These are phyloP conservation scores for Ambastaia sidthimunki DNA, from an alignment of 2,797 vertebrate species.

Conservation along the genomic window DNA sequence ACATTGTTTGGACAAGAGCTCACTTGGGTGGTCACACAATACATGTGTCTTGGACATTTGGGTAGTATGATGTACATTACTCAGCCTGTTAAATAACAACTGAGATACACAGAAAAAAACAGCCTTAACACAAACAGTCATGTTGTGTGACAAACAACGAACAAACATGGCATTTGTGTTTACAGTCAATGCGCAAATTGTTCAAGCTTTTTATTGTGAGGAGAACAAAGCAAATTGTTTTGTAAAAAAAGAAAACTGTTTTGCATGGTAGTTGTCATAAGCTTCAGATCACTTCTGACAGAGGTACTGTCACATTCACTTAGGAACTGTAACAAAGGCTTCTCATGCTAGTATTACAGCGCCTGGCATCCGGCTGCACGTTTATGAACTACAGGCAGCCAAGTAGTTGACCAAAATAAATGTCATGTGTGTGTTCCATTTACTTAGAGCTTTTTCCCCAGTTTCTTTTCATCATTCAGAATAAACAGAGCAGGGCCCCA, in stretches of 20 bases:
- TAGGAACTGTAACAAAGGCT: conserved; percentile 38
- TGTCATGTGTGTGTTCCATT: conserved; percentile 60
- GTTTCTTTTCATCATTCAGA: conserved; percentile 59
- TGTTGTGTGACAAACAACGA: background rate
- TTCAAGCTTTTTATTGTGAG: background rate
- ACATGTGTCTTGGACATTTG: background rate
- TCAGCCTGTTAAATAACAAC: background rate
- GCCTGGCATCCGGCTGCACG: conserved; percentile 43
- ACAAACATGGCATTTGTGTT: background rate
- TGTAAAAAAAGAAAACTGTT: background rate
- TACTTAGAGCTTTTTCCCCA: conserved; percentile 52
- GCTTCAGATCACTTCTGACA: conserved; percentile 28
- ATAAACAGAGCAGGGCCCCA: conserved; percentile 58
- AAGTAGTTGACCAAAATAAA: conserved; percentile 56
- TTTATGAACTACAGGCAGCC: conserved; percentile 53
- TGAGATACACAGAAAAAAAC: background rate
- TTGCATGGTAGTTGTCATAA: conserved; percentile 2
- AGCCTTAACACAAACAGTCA: background rate
- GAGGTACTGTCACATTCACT: conserved; percentile 14
- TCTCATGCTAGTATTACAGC: conserved; percentile 47
- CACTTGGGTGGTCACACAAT: conserved; percentile 22
- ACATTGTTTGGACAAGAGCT: conserved; percentile 49
- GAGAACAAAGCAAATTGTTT: background rate
- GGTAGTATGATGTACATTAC: background rate
- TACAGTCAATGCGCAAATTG: background rate